Base-by-base conservation (phyloP, 2,888 invertebrate species). In the Pyrocoelia pectoralis region DNA sequence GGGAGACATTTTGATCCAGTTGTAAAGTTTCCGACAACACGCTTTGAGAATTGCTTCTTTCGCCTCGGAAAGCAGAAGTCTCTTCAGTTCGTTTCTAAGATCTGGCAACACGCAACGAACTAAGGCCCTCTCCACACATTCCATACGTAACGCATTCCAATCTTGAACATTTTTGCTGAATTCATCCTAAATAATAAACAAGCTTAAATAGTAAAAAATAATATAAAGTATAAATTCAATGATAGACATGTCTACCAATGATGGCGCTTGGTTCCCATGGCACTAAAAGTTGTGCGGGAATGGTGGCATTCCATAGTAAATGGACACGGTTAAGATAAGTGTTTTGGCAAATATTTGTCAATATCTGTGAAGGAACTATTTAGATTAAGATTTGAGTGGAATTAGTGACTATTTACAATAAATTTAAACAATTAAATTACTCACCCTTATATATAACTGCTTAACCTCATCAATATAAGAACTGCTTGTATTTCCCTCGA, bases 101-200 rank as follows among this genome's bases (percentile, higher is more conserved):
- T 94, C 93, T 0, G 98, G 98, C 76, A 96, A 89, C 2, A 99
- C 88, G 79, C 97, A 91, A 76, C 92, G 90, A 15, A 87, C 91
- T 52, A 98, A 85, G 0, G 98, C 97, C 65, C 94, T 84, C 73
- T 94, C 93, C 0, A 98, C 92, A 56, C 96, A 94, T 73, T 94
- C 92, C 1, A 89, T 89, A 40, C 99, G 86, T 52, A 97, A 79
- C 1, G 89, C 88, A 82, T 99, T 99, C 99, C 99, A 99, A 72
- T 96, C 95, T 78, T 97, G 92, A 0, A 95, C 95, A 68, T 91
- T 90, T 70, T 93, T 93, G 71, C 95, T 95, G 81, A 96, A 98
- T 80, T 97, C 97, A 81, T 98, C 98, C 87, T 90, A 74, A 38
- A 80, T 6, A 24, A 6, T 24, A 24, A 24, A 24, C 24, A 6